Conservation (phyloP, 2,797 vertebrate genomes). For the Etheostoma perlongum region DNA sequence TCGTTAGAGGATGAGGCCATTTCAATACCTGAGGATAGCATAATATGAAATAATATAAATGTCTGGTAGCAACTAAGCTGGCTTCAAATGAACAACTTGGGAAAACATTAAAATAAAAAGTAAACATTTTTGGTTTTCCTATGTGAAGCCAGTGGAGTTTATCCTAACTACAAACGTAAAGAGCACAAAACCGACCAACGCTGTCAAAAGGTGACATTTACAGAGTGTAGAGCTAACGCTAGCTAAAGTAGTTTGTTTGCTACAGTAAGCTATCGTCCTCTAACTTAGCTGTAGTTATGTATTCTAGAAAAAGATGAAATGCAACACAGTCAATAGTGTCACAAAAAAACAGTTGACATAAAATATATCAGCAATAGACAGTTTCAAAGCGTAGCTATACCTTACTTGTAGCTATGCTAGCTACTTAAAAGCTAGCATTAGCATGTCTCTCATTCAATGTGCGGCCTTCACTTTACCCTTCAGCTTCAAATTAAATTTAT, state of each 20-base stretch:
- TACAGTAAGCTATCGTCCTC: not conserved
- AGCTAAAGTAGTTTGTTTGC: conserved; percentile 27
- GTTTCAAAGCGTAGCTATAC: not conserved
- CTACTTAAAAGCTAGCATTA: conserved; percentile 45
- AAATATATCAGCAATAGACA: accelerated
- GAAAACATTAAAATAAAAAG: not conserved
- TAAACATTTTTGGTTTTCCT: not conserved
- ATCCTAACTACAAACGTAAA: not conserved
- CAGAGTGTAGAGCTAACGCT: conserved; percentile 34
- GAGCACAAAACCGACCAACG: not conserved
- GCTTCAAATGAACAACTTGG: accelerated
- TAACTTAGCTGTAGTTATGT: not conserved
- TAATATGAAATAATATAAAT: not conserved
- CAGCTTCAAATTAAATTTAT: conserved; percentile 59
- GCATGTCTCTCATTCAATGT: conserved; percentile 64
- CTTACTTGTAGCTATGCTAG: not conserved
- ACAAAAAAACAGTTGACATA: accelerated
- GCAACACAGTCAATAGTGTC: accelerated
- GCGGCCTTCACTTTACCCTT: conserved; percentile 88
- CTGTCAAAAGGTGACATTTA: conserved; percentile 75
- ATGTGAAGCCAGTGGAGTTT: not conserved
- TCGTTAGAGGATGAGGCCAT: not conserved
- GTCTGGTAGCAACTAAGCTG: not conserved
- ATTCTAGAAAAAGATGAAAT: not conserved
- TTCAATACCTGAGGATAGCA: not conserved